These are phyloP conservation scores for Orientallactaga bullata DNA, from an alignment of 2,113 vertebrate genomes.

Conservation along the genomic window DNA sequence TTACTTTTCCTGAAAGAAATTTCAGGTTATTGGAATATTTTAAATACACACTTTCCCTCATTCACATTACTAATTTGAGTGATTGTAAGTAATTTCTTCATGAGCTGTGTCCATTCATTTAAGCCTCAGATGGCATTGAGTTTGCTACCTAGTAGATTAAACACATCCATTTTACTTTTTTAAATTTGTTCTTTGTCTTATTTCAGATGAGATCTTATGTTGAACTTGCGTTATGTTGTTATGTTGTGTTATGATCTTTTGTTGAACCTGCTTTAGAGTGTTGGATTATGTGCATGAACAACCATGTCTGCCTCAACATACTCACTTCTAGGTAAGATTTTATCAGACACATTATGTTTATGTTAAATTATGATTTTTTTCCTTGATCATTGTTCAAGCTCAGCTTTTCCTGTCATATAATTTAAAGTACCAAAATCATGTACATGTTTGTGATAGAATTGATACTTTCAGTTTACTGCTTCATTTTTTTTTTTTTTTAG, in stretches of 20 bases:
- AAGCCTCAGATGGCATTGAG: neutral
- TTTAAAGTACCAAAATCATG: neutral
- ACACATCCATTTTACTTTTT: too few species aligned
- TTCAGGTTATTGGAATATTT: neutral
- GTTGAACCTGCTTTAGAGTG: too few species aligned
- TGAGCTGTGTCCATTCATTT: neutral
- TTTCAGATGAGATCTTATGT: too few species aligned
- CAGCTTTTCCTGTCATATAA: neutral
- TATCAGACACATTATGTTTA: constrained; percentile 5
- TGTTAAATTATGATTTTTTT: neutral
- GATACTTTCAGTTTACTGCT: neutral
- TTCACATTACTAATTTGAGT: constrained; percentile 16
- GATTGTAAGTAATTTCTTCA: constrained; percentile 21
- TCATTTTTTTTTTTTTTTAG: too few species aligned
- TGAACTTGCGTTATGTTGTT: too few species aligned
- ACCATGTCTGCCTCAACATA: neutral
- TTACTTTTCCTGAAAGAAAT: neutral
- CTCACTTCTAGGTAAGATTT: neutral
- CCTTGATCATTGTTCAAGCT: neutral
- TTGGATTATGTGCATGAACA: too few species aligned
- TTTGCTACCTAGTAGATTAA: neutral
- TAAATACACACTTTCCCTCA: neutral
- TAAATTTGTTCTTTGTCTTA: too few species aligned
- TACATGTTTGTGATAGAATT: neutral
- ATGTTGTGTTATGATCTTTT: too few species aligned